These are phyloP conservation scores for Ophiothrix spiculata DNA, from an alignment of 35 echinoderm and acorn worm species.

Conservation along the genomic window DNA sequence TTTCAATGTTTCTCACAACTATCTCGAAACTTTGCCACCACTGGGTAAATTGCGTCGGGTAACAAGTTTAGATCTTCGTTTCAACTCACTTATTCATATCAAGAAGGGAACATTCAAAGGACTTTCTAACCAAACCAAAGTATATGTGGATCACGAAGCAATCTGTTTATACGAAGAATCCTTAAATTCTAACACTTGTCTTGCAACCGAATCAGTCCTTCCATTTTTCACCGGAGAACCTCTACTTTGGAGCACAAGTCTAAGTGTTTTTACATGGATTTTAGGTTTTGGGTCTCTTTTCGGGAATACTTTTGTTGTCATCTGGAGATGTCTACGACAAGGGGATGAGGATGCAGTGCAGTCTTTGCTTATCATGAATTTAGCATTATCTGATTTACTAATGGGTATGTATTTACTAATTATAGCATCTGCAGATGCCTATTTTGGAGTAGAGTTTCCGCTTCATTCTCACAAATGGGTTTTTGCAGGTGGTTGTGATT, in stretches of 20 bases:
- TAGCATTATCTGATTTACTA: conserved; percentile 62
- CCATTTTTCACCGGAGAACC: not conserved
- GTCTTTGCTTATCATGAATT: conserved; percentile 42
- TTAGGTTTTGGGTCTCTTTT: conserved; percentile 1
- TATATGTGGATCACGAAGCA: not conserved
- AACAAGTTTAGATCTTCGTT: not conserved
- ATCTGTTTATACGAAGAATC: not conserved
- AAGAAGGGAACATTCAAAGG: not conserved
- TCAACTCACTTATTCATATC: not conserved
- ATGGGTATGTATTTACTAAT: conserved; percentile 72
- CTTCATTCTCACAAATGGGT: conserved; percentile 39
- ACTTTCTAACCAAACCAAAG: not conserved
- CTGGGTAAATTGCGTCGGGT: not conserved
- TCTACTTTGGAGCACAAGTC: not conserved
- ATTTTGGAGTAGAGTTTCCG: conserved; percentile 57
- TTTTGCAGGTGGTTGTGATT: conserved; percentile 18
- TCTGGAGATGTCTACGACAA: not conserved
- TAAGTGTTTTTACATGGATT: conserved; percentile 15
- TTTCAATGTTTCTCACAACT: not conserved
- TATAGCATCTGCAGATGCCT: conserved; percentile 46
- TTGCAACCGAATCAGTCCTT: not conserved
- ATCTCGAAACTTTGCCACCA: not conserved
- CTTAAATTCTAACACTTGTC: not conserved
- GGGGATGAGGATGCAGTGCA: not conserved
- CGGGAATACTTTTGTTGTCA: conserved; percentile 19